Percentiles rank a stretch among this genome's conserved stretches.
phyloP scores from a whole-genome alignment of 2,113 vertebrate genomes.

The Hippocampus comes region DNA sequence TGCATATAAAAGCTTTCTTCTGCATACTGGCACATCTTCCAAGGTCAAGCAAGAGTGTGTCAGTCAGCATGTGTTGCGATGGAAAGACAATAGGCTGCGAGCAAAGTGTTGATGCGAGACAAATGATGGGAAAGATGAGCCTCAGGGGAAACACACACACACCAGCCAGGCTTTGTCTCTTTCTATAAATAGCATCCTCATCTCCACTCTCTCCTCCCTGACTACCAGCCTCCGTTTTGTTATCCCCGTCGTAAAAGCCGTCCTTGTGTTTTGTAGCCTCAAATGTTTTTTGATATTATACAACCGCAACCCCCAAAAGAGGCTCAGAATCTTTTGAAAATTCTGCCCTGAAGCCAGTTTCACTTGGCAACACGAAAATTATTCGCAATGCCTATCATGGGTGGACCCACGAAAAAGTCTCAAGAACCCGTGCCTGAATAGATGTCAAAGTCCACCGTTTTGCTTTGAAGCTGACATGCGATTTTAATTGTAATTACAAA shows the following conservation, averaged over 20 bases:
- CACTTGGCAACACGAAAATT: not conserved
- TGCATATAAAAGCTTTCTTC: not conserved
- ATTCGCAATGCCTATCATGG: not conserved
- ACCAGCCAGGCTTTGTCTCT: conserved; percentile 66
- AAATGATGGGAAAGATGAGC: conserved; percentile 56
- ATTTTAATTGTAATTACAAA: no score
- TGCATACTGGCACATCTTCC: not conserved
- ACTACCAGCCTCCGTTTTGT: conserved; percentile 12
- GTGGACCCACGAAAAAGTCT: not conserved
- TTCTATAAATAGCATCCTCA: conserved; percentile 67
- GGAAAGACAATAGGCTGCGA: conserved; percentile 54
- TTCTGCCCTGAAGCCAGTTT: not conserved
- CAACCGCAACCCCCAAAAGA: not conserved
- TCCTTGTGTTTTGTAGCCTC: not conserved
- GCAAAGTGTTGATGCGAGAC: conserved; percentile 52
- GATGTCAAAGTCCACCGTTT: not conserved
- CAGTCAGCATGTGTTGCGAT: conserved; percentile 10
- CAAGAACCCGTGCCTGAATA: not conserved
- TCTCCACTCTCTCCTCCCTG: conserved; percentile 1
- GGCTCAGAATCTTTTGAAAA: not conserved
- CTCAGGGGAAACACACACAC: conserved; percentile 57
- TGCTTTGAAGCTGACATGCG: not conserved
- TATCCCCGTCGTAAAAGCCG: not conserved
- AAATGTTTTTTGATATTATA: not conserved
- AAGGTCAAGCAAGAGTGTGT: conserved; percentile 8